Conservation (phyloP, 2,888 invertebrate genomes). For the Spilarctia lutea region DNA sequence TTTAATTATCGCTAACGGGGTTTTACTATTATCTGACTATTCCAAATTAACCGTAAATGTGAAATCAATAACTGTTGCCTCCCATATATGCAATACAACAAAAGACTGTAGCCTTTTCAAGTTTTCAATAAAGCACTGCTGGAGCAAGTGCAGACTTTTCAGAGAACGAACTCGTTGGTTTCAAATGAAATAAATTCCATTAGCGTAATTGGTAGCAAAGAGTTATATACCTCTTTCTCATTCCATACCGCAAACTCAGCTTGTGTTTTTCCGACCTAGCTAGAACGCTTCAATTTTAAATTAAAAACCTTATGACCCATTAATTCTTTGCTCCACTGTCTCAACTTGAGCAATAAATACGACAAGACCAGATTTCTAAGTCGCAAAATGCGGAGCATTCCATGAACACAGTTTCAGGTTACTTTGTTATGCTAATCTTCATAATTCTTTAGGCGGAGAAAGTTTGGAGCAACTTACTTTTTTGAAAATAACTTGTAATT, state of each 20-base stretch:
- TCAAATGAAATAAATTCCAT: constrained; percentile 81
- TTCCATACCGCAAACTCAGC: constrained; percentile 14
- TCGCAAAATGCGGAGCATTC: constrained; percentile 76
- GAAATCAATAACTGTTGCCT: background rate
- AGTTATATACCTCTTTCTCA: constrained; percentile 61
- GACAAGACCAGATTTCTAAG: constrained; percentile 67
- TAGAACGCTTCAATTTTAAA: constrained; percentile 3
- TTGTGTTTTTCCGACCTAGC: constrained; percentile 1
- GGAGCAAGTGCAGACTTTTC: constrained; percentile 46
- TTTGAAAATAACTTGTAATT: constrained; percentile 84
- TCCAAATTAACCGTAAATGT: background rate
- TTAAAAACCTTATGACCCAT: constrained; percentile 29
- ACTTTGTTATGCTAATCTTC: constrained; percentile 86
- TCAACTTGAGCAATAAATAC: constrained; percentile 47
- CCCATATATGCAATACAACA: constrained; percentile 20
- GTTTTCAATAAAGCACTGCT: constrained; percentile 50
- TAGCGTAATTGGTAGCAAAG: constrained; percentile 78
- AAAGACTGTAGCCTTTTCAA: constrained; percentile 47
- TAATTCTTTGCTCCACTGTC: constrained; percentile 34
- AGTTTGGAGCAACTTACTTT: constrained; percentile 79
- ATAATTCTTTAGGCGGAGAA: constrained; percentile 83
- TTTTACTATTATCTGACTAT: background rate
- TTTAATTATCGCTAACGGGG: background rate
- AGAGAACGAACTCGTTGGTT: constrained; percentile 50
- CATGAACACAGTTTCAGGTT: constrained; percentile 79